Percentiles rank a stretch among this genome's conserved stretches.
Conservation (phyloP, 1,140 invertebrate genomes). For the Sipha flava region DNA sequence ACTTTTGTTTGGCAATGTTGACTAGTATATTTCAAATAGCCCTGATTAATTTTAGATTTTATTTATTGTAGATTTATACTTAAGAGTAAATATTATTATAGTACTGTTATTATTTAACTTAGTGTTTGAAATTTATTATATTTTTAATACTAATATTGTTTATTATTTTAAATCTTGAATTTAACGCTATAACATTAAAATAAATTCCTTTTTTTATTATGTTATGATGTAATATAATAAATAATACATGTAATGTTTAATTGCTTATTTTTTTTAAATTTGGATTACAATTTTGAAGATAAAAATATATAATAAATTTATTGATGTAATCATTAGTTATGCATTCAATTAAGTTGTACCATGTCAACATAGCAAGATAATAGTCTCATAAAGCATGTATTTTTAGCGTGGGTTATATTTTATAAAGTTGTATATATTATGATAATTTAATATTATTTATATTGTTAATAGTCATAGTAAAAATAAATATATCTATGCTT, state of each 20-base stretch:
- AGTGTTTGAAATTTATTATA: neutral
- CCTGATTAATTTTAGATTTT: neutral
- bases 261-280: neutral
- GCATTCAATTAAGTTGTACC: no score
- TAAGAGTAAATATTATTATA: no score
- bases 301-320: no score
- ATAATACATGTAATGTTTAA: neutral
- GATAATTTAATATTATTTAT: neutral
- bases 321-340: no score
- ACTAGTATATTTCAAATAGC: neutral
- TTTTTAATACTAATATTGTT: neutral
- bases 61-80: no score
- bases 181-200: no score
- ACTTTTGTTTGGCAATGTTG: slow-evolving; percentile 12
- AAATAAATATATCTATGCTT: slow-evolving; percentile 13
- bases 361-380: slow-evolving; percentile 4
- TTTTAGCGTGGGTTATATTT: neutral
- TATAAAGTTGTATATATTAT: neutral
- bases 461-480: neutral
- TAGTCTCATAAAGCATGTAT: neutral
- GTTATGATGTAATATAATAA: neutral
- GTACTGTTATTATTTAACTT: no score
- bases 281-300: no score
- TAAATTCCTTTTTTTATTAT: neutral
- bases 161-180: no score